Evolutionary conservation across 1,140 invertebrate species (phyloP).

Genomic region (Brachionus koreanus): DNA sequence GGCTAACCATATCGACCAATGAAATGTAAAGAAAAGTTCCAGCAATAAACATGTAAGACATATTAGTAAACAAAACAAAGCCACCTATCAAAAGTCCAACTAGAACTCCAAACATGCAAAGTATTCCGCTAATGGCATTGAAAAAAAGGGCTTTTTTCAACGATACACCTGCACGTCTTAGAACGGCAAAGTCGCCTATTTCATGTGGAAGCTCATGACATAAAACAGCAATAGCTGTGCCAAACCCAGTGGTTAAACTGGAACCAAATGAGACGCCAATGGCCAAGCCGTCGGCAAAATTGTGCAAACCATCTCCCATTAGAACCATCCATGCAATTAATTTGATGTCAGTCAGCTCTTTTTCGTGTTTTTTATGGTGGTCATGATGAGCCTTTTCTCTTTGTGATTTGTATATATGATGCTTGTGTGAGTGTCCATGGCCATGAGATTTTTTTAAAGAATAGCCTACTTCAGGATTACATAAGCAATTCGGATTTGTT

Average conservation of each 20-base stretch:
- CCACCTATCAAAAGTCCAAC: conserved; percentile 75
- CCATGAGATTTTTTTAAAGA: not conserved
- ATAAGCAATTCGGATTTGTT: not conserved
- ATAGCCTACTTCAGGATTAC: not conserved
- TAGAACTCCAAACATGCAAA: conserved; percentile 80
- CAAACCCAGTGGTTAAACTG: too few species aligned
- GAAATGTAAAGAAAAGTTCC: conserved; percentile 92
- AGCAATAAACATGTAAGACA: conserved; percentile 82
- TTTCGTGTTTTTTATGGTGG: too few species aligned
- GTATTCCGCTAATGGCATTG: too few species aligned
- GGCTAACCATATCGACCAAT: conserved; percentile 81
- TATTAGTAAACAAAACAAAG: conserved; percentile 70
- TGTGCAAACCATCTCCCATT: too few species aligned
- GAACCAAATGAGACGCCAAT: too few species aligned
- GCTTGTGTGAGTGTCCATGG: conserved; percentile 3
- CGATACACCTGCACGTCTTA: not conserved
- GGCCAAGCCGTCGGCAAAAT: too few species aligned
- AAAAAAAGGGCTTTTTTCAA: conserved; percentile 14
- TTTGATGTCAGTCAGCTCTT: not conserved
- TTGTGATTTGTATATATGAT: too few species aligned
- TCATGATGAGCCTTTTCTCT: too few species aligned
- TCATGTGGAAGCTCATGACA: too few species aligned
- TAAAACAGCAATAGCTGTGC: too few species aligned
- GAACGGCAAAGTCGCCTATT: too few species aligned
- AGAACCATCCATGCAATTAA: too few species aligned